Evolutionary conservation across 2,113 vertebrate species (phyloP), one percentile per base, ranked within the genome.

Genomic region (Hemichromis elongatus): DNA sequence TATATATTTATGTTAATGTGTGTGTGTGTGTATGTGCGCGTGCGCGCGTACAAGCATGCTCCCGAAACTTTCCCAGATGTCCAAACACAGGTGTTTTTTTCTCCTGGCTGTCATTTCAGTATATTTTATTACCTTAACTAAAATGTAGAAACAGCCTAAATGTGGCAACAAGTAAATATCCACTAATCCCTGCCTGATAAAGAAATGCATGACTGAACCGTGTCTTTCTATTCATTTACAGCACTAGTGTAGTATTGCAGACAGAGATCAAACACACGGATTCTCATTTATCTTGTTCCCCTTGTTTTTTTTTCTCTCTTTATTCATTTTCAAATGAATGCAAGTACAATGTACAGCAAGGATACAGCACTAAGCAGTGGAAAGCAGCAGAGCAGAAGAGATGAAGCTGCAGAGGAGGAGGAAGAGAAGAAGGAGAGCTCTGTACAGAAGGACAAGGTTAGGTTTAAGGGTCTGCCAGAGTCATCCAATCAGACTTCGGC

Each of bases 291-390:
- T 87, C 79, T 85, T 83, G 19, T 56, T 63, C 21, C 77, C 21
- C 14, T 47, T 73, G 16, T 50, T 85, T 70, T 84, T 54, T 61
- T 35, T 35, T 80, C 73, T 88, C 11, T 85, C 57, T 96, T 95
- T 94, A 97, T 98, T 99, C 91, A 96, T 97, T 96, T 97, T 97
- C 92, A 94, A 97, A 96, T 96, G 96, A 97, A 94, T 96, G 97
- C 97, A 96, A 97, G 96, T 97, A 97, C 95, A 96, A 92, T 95
- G 95, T 96, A 96, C 97, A 98, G 96, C 97, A 97, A 97, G 97
- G 97, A 98, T 97, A 98, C 96, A 96, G 96, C 97, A 98, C 96
- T 83, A 96, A 98, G 97, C 97, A 97, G 97, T 97, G 96, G 96
- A 92, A 94, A 95, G 94, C 90, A 93, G 91, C 91, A 93, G 93